These are phyloP conservation scores for Scalopus aquaticus DNA, from an alignment of 2,113 vertebrate genomes.

Conservation along the genomic window DNA sequence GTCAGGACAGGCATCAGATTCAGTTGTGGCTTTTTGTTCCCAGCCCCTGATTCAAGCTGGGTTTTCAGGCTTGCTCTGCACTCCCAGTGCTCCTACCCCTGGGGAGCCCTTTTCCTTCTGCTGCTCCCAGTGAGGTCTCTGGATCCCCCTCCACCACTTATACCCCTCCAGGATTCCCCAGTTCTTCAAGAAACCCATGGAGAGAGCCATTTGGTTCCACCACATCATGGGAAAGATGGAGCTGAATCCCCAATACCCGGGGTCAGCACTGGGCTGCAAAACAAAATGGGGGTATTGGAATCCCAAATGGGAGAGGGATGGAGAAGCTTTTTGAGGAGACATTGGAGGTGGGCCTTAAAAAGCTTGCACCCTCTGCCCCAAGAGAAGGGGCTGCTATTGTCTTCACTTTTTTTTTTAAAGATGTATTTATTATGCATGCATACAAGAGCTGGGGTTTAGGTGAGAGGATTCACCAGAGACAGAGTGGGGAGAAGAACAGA, in stretches of 20 bases:
- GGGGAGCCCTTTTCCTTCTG: neutral
- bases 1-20: neutral
- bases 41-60: neutral
- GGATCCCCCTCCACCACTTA: neutral
- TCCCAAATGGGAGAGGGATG: neutral
- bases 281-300: neutral
- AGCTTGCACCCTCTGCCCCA: too few species aligned
- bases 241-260: neutral
- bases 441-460: too few species aligned
- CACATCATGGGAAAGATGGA: neutral
- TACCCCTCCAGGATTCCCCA: neutral
- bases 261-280: neutral
- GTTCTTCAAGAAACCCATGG: neutral
- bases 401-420: neutral
- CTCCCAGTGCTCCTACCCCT: neutral
- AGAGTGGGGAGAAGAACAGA: too few species aligned
- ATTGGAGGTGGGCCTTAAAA: neutral
- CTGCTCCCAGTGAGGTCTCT: neutral
- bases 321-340: neutral
- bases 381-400: neutral
- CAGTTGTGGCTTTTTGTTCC: neutral
- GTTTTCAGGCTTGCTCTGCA: neutral
- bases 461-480: too few species aligned
- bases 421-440: too few species aligned
- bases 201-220: neutral